A percentile compares a stretch with the other conserved stretches of the same genome.
These are phyloP conservation scores for Papilio demoleus DNA, from an alignment of 2,888 invertebrate species.

Conservation along the genomic window DNA sequence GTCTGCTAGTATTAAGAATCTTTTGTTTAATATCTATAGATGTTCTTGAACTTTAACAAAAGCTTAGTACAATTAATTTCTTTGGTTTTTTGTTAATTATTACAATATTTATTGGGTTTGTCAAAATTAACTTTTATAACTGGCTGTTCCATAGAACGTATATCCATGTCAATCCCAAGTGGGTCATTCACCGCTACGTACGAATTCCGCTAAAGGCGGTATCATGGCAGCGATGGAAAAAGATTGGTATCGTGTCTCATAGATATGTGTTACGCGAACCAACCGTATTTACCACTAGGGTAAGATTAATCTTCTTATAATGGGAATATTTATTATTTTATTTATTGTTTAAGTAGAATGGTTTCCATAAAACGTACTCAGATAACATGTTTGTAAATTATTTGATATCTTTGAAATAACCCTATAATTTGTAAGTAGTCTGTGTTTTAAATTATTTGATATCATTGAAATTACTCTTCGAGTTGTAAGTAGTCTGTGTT, in stretches of 20 bases:
- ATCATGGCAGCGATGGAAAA: slow-evolving; percentile 24
- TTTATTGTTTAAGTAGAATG: background rate
- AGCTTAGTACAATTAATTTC: no score
- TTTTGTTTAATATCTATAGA: no score
- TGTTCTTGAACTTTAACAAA: no score
- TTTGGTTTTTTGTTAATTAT: no score
- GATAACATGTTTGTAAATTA: background rate
- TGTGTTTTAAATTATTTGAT: no score
- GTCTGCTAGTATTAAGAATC: no score
- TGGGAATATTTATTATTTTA: slow-evolving; percentile 1
- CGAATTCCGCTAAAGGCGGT: slow-evolving; percentile 20
- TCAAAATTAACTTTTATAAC: no score
- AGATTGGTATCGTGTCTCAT: slow-evolving; percentile 24
- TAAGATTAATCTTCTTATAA: slow-evolving; percentile 14
- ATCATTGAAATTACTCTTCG: no score
- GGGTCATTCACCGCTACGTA: slow-evolving; percentile 18
- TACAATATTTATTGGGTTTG: no score
- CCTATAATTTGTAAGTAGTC: no score
- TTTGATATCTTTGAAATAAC: no score
- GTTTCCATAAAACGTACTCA: background rate
- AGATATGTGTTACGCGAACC: slow-evolving; percentile 8
- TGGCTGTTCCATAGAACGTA: slow-evolving; percentile 4
- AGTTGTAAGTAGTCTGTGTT: no score
- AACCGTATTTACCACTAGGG: slow-evolving; percentile 5
- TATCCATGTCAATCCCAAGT: slow-evolving; percentile 9